Base-by-base conservation (phyloP, 2,797 vertebrate species). In the Loriculus beryllinus region DNA sequence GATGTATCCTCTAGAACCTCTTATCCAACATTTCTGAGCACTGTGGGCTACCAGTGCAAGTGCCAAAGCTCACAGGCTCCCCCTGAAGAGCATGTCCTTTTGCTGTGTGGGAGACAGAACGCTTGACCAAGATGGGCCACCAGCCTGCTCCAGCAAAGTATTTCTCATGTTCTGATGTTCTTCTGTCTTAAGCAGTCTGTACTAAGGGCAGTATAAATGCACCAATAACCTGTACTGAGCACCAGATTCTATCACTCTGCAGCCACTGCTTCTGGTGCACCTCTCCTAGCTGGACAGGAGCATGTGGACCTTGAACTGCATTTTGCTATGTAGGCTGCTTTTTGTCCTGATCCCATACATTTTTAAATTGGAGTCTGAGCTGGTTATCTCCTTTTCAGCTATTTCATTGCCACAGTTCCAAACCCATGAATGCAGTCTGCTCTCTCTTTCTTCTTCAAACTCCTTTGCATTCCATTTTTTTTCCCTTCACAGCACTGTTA, bases 381-480 rank as follows among this genome's bases (percentile, higher is more conserved):
- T 84, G 63, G 86, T 90, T 89, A 78, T 90, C 83, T 95, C 70
- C 62, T 64, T 80, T 67, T 82, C 74, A 76, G 83, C 67, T 60
- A 18, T 87, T 86, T 60, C 68, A 75, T 43, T 88, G 79, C 86
- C 40, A 39, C 47, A 15, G 31, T 75, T 91, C 86, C 93, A 93
- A 89, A 78, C 42, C 72, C 1, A 0, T 74, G 71, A 95, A 92
- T 68, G 40, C 3, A 1, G 49, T 88, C 54, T 65, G 40, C 63
- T 89, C 94, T 90, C 79, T 91, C 76, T 93, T 92, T 84, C 82
- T 92, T 85, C 85, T 79, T 83, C 82, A 82, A n/a, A 70, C 28
- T 64, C 88, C 79, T 92, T 83, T 90, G 69, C 85, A 71, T 96
- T 95, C 67, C 10, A 39, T 90, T 90, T 91, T 78, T 78, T 82